Percentiles rank a stretch among this genome's conserved stretches.
These are phyloP conservation scores for Ochropleura leucogaster DNA, from an alignment of 2,888 invertebrate genomes.

Conservation along the genomic window DNA sequence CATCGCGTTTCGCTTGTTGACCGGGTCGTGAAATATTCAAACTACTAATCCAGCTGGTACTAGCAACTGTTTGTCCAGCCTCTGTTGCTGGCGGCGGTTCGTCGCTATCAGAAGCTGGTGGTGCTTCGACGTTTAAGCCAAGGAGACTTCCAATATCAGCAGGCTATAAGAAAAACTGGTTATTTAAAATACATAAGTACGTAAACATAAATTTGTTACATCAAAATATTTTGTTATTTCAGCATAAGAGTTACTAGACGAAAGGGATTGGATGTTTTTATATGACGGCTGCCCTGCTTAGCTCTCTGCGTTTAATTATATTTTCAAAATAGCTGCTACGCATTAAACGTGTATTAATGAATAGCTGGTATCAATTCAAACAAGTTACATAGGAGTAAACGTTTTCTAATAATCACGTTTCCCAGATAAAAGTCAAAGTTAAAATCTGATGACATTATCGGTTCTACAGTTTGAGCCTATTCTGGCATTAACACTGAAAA, in stretches of 20 bases:
- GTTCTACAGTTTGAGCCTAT: neutral
- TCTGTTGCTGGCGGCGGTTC: no score
- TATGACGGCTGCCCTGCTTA: neutral
- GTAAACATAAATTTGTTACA: neutral
- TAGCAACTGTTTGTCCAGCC: no score
- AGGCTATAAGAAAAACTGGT: neutral
- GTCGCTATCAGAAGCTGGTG: neutral
- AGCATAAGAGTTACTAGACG: neutral
- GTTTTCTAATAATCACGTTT: neutral
- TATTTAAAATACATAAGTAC: neutral
- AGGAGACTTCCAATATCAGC: neutral
- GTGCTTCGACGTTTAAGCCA: neutral
- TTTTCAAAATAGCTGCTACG: neutral
- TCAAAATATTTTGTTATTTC: neutral
- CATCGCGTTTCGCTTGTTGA: no score
- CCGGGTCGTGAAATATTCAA: no score
- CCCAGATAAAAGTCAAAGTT: neutral
- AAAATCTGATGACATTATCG: neutral
- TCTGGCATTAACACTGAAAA: no score
- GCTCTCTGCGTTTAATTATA: neutral
- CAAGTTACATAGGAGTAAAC: neutral
- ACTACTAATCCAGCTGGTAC: no score
- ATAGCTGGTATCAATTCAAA: neutral
- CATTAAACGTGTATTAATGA: neutral
- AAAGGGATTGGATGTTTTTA: neutral